These are phyloP conservation scores for Enteromius fasciolatus DNA, from an alignment of 2,797 vertebrate species.

Conservation along the genomic window DNA sequence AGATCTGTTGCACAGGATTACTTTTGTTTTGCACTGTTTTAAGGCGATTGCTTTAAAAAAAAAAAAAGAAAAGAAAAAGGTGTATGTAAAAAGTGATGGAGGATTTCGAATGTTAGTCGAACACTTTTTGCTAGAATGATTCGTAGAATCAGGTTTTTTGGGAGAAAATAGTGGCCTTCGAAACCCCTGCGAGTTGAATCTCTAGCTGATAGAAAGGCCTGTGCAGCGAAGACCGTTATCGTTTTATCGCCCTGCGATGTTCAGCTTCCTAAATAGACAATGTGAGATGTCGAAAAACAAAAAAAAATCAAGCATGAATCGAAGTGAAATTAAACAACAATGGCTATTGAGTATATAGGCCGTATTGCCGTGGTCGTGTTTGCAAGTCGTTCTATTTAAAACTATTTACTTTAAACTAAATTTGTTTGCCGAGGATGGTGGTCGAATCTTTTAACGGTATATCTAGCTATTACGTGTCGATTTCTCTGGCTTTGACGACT, in stretches of 20 bases:
- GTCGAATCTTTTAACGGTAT: conserved; percentile 60
- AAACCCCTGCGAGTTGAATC: conserved; percentile 61
- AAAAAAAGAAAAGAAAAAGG: conserved; percentile 21
- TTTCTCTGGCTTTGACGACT: conserved; percentile 69
- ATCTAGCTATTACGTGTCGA: conserved; percentile 68
- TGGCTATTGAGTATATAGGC: conserved; percentile 54
- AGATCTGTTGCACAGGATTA: conserved; percentile 79
- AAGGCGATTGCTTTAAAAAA: conserved; percentile 69
- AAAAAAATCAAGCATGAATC: conserved; percentile 64
- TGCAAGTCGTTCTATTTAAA: conserved; percentile 67
- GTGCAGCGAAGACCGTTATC: not conserved
- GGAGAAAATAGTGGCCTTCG: conserved; percentile 77
- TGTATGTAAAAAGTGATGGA: conserved; percentile 61
- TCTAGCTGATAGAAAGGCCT: conserved; percentile 56
- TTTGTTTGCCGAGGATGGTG: conserved; percentile 68
- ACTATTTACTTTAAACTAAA: conserved; percentile 52
- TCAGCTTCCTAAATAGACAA: conserved; percentile 46
- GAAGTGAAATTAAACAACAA: conserved; percentile 56
- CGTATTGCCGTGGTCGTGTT: conserved; percentile 74
- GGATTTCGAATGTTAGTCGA: conserved; percentile 47
- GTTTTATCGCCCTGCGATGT: conserved; percentile 27
- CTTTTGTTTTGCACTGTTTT: conserved; percentile 64
- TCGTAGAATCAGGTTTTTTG: conserved; percentile 54
- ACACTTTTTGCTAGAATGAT: conserved; percentile 31
- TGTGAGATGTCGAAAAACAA: conserved; percentile 22